phyloP scores from a whole-genome alignment of 2,113 vertebrate genomes.

The Pitta sordida region DNA sequence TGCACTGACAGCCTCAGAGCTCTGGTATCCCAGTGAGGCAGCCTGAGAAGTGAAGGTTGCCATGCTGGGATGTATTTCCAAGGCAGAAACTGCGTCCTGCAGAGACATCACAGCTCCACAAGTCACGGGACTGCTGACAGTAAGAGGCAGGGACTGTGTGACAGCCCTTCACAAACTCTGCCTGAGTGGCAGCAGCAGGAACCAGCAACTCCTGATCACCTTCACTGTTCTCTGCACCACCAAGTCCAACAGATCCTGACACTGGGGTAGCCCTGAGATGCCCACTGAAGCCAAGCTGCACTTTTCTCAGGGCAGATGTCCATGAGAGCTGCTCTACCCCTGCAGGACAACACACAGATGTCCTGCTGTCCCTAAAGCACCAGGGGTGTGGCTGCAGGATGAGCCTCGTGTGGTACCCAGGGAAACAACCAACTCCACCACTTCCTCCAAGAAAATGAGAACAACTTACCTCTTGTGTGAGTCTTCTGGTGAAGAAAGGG shows the following conservation, averaged over 20 bases:
- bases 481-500: conserved; percentile 94
- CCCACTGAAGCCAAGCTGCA: not conserved
- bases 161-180: not conserved
- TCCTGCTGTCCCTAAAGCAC: not conserved
- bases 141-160: not conserved
- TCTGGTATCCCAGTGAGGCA: not conserved
- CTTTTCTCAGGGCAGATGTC: not conserved
- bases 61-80: not conserved
- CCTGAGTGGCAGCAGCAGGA: not conserved
- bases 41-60: not conserved
- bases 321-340: not conserved
- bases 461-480: conserved; percentile 90
- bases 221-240: not conserved
- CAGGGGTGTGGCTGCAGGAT: not conserved
- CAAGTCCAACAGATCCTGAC: not conserved
- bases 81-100: not conserved
- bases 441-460: not conserved
- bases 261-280: not conserved
- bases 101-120: not conserved
- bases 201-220: not conserved
- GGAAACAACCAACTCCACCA: not conserved
- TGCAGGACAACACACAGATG: not conserved
- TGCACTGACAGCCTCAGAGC: not conserved
- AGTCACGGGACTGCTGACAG: not conserved
- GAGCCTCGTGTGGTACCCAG: not conserved